These are phyloP conservation scores for Hirudo medicinalis DNA, from an alignment of 1,140 invertebrate genomes.

Conservation along the genomic window DNA sequence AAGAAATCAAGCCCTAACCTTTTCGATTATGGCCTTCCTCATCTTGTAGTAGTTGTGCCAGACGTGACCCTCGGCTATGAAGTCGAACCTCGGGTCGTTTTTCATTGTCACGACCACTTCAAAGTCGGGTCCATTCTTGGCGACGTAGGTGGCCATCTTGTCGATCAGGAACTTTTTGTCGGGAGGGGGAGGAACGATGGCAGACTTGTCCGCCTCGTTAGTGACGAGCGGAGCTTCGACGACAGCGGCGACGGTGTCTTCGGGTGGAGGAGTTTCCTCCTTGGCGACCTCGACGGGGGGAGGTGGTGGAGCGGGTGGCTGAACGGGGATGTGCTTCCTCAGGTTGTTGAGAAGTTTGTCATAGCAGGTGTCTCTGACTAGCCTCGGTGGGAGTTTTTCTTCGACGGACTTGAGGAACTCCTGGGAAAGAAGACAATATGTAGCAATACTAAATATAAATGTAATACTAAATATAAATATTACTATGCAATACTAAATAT, in stretches of 20 bases:
- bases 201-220: not conserved
- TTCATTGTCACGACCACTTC: constrained; percentile 73
- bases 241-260: too few relatives aligned
- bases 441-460: too few relatives aligned
- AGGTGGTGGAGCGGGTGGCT: constrained; percentile 16
- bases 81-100: constrained; percentile 64
- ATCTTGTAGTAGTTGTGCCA: constrained; percentile 60
- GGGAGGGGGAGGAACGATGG: constrained; percentile 52
- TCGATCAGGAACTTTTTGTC: constrained; percentile 76
- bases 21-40: constrained; percentile 20
- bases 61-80: constrained; percentile 57
- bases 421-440: not conserved
- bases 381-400: constrained; percentile 16
- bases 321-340: constrained; percentile 4
- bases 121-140: constrained; percentile 82
- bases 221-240: too few relatives aligned
- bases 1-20: not conserved
- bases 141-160: constrained; percentile 87
- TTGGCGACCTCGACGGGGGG: not conserved
- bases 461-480: too few relatives aligned
- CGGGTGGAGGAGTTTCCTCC: not conserved
- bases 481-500: too few relatives aligned
- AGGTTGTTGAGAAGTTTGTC: constrained; percentile 25
- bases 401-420: constrained; percentile 11
- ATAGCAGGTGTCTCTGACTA: constrained; percentile 24